Evolutionary conservation across 2,113 vertebrate genomes (phyloP).

Genomic region (Siniperca chuatsi): DNA sequence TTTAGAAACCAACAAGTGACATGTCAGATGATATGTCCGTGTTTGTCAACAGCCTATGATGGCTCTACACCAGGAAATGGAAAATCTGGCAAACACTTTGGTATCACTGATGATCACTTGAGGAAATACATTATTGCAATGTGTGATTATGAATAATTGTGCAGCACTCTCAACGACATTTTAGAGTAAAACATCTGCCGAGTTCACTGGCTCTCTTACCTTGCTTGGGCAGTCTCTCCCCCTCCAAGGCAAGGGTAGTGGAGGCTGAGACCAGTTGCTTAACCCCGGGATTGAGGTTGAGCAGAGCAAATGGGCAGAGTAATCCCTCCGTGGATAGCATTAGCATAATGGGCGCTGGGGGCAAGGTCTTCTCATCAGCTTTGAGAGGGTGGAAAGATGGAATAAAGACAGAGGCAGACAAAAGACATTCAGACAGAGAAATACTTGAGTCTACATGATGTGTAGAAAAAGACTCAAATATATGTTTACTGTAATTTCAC

Average conservation of each 20-base stretch:
- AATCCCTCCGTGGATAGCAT: constrained; percentile 95
- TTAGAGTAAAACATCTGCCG: neutral
- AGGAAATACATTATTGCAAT: neutral
- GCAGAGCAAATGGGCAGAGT: constrained; percentile 94
- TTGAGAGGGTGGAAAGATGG: constrained; percentile 12
- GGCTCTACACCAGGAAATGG: neutral
- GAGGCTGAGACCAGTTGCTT: constrained; percentile 84
- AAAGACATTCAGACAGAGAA: neutral
- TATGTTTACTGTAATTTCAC: neutral
- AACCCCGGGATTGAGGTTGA: constrained; percentile 90
- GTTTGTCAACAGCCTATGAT: neutral
- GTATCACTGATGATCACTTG: neutral
- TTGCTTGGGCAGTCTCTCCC: constrained; percentile 87
- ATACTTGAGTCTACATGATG: neutral
- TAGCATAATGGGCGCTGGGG: constrained; percentile 91
- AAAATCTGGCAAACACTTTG: neutral
- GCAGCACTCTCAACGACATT: neutral
- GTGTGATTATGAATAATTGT: neutral
- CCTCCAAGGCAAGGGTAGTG: constrained; percentile 77
- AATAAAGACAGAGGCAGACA: neutral
- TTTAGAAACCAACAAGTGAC: neutral
- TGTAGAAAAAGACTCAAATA: neutral
- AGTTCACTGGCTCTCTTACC: constrained; percentile 77
- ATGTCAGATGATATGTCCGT: neutral
- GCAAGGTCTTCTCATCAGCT: constrained; percentile 92